A percentile compares a stretch with the other conserved stretches of the same genome.
phyloP scores from a whole-genome alignment of 2,888 invertebrate species.

The Drosophila affinis region DNA sequence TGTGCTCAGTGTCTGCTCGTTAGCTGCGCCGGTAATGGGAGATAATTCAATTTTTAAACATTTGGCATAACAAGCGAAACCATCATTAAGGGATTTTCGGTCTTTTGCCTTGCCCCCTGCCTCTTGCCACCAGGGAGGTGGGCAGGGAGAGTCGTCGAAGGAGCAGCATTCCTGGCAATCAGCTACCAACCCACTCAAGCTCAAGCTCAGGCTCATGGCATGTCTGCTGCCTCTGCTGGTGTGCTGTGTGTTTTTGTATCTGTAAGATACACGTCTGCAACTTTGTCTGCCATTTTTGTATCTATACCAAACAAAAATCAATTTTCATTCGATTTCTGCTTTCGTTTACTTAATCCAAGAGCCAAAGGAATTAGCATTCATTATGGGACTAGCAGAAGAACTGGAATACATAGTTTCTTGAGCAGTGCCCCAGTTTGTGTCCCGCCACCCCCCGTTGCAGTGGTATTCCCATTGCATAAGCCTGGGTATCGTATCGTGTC shows the following conservation, averaged over 20 bases:
- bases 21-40: conserved; percentile 82
- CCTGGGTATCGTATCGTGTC: conserved; percentile 8
- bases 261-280: conserved; percentile 64
- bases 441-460: neutral
- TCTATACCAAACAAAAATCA: conserved; percentile 54
- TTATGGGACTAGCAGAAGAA: conserved; percentile 49
- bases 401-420: conserved; percentile 5
- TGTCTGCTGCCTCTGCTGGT: neutral
- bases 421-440: conserved; percentile 25
- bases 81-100: conserved; percentile 84
- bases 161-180: conserved; percentile 24
- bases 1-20: conserved; percentile 66
- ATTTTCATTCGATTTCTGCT: conserved; percentile 65
- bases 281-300: conserved; percentile 46
- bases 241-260: conserved; percentile 31
- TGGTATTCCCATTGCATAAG: conserved; percentile 53
- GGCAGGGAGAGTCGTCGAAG: conserved; percentile 47
- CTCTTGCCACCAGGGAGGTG: conserved; percentile 18
- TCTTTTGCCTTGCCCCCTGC: conserved; percentile 12
- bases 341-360: conserved; percentile 64
- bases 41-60: conserved; percentile 84
- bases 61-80: conserved; percentile 84
- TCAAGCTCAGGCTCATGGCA: neutral
- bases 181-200: conserved; percentile 1
- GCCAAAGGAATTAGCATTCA: conserved; percentile 66